These are phyloP conservation scores for Callithrix jacchus DNA, from an alignment of 2,113 vertebrate genomes.

Conservation along the genomic window DNA sequence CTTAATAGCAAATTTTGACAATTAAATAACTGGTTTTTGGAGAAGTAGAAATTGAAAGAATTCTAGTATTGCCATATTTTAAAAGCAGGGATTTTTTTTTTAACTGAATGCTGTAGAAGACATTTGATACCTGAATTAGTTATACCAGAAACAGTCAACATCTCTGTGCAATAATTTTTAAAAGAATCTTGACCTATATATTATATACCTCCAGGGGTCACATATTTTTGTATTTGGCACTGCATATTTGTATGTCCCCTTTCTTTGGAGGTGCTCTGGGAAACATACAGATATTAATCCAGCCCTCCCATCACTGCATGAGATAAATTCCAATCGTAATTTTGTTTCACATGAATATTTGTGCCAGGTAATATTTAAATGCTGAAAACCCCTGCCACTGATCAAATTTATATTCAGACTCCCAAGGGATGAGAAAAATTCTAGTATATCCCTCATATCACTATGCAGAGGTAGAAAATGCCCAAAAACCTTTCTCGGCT, in stretches of 20 bases:
- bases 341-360: slow-evolving; percentile 30
- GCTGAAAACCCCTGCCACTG: background rate
- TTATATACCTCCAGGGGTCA: background rate
- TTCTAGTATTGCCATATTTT: slow-evolving; percentile 2
- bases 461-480: background rate
- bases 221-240: background rate
- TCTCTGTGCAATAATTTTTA: background rate
- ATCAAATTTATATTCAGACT: slow-evolving; percentile 20
- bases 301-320: background rate
- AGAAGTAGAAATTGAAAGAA: background rate
- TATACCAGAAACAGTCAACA: background rate
- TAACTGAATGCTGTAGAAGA: background rate
- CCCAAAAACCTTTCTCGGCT: slow-evolving; percentile 16
- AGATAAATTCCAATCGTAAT: slow-evolving; percentile 21
- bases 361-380: slow-evolving; percentile 10
- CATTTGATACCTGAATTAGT: background rate
- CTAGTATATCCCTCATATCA: slow-evolving; percentile 28
- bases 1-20: background rate
- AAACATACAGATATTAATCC: background rate
- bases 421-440: background rate
- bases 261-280: background rate
- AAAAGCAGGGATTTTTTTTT: background rate
- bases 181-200: background rate
- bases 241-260: background rate
- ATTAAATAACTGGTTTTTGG: background rate